Base-by-base conservation (phyloP, 2,888 invertebrate genomes). In the Xestia sexstrigata region DNA sequence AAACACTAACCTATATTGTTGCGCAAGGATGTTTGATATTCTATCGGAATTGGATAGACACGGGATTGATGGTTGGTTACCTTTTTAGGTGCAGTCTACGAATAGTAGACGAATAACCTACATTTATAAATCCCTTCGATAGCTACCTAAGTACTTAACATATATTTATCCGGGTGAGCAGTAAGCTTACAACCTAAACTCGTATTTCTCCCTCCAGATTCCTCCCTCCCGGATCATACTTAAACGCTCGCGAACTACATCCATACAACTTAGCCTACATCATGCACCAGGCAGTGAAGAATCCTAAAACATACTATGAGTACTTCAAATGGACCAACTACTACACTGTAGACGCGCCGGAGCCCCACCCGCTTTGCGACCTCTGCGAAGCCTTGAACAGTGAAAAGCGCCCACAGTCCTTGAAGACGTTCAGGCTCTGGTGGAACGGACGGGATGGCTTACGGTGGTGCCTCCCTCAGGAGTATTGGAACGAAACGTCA, bases 301-400 rank as follows among this genome's bases (percentile, higher is more conserved):
- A 91, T 11, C 89, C 83, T 0, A 70, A 79, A 3, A 66, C 85
- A 13, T 93, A 93, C 74, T 89, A 93, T 67, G 74, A 81, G 5
- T 95, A 89, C 83, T 95, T 95, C 83, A 88, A 76, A 49, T 95
- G 95, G 95, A 93, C 91, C 4, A 94, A 93, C 78, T 75, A 87
- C n/a, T 95, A 95, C 86, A 90, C 87, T 0, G 81, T 94, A 15
- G 81, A 83, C 4, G 69, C 79, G 8, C 82, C 67, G 5, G 70
- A 42, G 7, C 9, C 84, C 47, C 91, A 93, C 67, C 93, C 94
- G 4, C 71, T 94, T 0, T 95, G 95, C 70, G 78, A 89, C 4
- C 88, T 95, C 1, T 95, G 95, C 74, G 87, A 87, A 42, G 89
- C 88, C 0, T 52, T 95, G 23, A 88, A 94, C 72, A 89, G 82